Percentiles rank a stretch among this genome's conserved stretches.
These are phyloP conservation scores for Clistopyga incitator DNA, from an alignment of 2,888 invertebrate genomes.

Conservation along the genomic window DNA sequence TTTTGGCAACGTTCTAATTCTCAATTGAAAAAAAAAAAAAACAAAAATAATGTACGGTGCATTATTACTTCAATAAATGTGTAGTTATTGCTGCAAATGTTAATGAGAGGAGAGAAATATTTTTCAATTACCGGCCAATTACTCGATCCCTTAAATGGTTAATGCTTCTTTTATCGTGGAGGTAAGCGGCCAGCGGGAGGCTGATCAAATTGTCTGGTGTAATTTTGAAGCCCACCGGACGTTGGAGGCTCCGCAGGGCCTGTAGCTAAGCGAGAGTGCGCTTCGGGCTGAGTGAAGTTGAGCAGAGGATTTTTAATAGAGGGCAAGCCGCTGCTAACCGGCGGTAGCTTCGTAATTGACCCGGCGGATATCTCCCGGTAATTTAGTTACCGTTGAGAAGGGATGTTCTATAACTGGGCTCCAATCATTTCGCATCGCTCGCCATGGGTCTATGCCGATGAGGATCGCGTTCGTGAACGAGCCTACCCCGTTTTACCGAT, in stretches of 20 bases:
- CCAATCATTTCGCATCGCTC: constrained; percentile 63
- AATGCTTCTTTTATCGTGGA: constrained; percentile 49
- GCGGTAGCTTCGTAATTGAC: constrained; percentile 65
- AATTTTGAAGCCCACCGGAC: constrained; percentile 61
- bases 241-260: constrained; percentile 1
- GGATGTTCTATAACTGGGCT: constrained; percentile 45
- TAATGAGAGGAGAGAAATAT: constrained; percentile 35
- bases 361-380: constrained; percentile 66
- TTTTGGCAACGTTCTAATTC: too few relatives aligned
- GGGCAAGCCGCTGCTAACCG: constrained; percentile 39
- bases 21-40: too few relatives aligned
- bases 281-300: constrained; percentile 45
- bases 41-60: not conserved
- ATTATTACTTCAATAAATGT: not conserved
- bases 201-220: constrained; percentile 63
- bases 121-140: constrained; percentile 52
- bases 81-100: not conserved
- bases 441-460: constrained; percentile 40
- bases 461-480: constrained; percentile 33
- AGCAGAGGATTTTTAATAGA: constrained; percentile 53
- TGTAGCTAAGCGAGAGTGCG: constrained; percentile 14
- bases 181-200: constrained; percentile 63
- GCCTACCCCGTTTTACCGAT: constrained; percentile 35
- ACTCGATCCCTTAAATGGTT: constrained; percentile 48
- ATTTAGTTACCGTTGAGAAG: constrained; percentile 64